Base-by-base conservation (phyloP, 2,113 vertebrate species). In the Jaculus jaculus region DNA sequence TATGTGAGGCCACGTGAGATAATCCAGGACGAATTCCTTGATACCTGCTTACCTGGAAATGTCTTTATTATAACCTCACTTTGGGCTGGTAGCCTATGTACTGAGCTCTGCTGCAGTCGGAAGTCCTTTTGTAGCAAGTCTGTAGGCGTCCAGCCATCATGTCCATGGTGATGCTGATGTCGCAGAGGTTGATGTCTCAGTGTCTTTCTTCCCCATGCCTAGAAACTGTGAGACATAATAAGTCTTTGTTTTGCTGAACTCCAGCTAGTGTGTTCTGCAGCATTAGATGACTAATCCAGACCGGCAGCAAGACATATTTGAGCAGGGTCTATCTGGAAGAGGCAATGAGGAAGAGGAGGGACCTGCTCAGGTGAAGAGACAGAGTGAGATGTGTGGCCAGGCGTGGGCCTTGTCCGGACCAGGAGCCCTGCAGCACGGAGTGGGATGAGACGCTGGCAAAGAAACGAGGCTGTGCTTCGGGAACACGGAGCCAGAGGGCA, bases 161-260 rank as follows among this genome's bases (percentile, higher is more conserved):
- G 3, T 47, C 21, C 69, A 24, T 2, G 2, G 28, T 2, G 34
- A 7, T 58, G 4, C 23, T 9, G 51, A 51, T 51, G 0, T 3
- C 23, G 30, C 13, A 42, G 39, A 4, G 30, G 6, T 4, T 7
- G 0, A 26, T 37, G 4, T 7, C 58, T 30, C 34, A 3, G 0
- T 54, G 60, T 47, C 69, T 82, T n/a, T 82, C 74, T 60, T 37
- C 74, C 89, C 24, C 0, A 7, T 3, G 13, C 42, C 28, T 2
- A 37, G 82, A 54, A n/a, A 28, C 24, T 11, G 23, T 42, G 12
- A 18, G 42, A 66, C 60, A 24, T 68, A 30, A 30, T 80, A 37
- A 11, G 0, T 18, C 17, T 5, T 47, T 34, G 63, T 68, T 82
- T 42, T 74, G 23, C 66, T 74, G 18, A 18, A 26, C 73, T 58